Conservation (phyloP, 2,797 vertebrate species). For the Cygnus olor region DNA sequence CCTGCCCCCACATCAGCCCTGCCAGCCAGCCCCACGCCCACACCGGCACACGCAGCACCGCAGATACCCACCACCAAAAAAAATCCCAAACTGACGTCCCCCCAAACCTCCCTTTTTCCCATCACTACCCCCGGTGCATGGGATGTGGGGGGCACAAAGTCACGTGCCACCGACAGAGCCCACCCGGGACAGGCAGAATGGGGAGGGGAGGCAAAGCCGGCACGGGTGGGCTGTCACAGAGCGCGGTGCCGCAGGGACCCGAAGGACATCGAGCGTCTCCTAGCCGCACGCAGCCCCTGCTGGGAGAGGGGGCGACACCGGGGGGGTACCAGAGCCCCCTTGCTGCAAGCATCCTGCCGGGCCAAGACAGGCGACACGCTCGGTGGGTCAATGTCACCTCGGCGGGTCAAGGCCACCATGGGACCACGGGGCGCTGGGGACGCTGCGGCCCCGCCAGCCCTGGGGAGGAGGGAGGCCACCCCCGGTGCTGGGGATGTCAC, state of each 20-base stretch:
- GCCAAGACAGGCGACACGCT: fast-evolving
- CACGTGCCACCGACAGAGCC: fast-evolving
- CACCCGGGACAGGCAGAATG: not conserved
- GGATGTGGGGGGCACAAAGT: not conserved
- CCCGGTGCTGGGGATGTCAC: fast-evolving
- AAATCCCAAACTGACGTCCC: too few species aligned
- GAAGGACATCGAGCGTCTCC: not conserved
- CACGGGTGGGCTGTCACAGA: fast-evolving
- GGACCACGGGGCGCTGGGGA: not conserved
- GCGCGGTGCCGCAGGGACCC: fast-evolving
- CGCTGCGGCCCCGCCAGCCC: not conserved
- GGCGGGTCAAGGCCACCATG: not conserved
- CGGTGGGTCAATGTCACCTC: not conserved
- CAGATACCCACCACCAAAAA: not conserved
- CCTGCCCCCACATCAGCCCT: not conserved
- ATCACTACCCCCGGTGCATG: not conserved
- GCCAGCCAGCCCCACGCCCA: not conserved
- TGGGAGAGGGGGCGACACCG: not conserved
- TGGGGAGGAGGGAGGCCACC: not conserved
- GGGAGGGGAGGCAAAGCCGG: not conserved
- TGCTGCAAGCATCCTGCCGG: not conserved
- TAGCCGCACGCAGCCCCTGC: not conserved
- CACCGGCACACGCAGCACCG: not conserved
- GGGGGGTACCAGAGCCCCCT: not conserved
- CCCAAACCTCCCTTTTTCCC: not conserved